Evolutionary conservation across 2,113 vertebrate genomes (phyloP), one percentile per base, ranked within the genome.

Genomic region (Trogon surrucura): DNA sequence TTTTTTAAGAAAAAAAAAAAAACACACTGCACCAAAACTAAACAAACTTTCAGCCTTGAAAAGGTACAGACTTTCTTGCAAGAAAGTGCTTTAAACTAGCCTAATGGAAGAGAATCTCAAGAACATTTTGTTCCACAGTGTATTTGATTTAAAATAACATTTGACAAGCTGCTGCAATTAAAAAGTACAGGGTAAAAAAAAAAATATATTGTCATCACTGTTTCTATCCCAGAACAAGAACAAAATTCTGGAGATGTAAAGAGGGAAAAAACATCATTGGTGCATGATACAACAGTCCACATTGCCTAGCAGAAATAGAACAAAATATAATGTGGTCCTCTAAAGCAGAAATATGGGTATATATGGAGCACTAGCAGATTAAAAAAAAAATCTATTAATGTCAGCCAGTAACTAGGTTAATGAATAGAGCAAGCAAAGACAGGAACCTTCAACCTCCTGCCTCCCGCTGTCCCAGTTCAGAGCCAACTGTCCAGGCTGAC

Each of bases 111-210:
- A 80, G 22, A 93, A 77, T 70, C 41, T 88, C 82, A 62, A 66
- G 75, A 92, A 91, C 69, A 91, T 89, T 90, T 93, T 80, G 71
- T 70, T 85, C 75, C 72, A 82, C 8, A 38, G 27, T 11, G 9
- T 86, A 78, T 77, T 85, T 81, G 50, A 73, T 75, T 93, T 77
- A 85, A 82, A 95, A 85, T 90, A 91, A 73, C 54, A 80, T 66
- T 45, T 72, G 48, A 90, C n/a, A 90, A 83, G 51, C 66, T 73
- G 62, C 82, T 89, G 54, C 48, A 80, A 91, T 61, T 85, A 80
- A 82, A 58, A 85, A 80, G 20, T 69, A 80, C 27, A 70, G 56
- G 36, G 70, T 30, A 53, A 85, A 80, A 60, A 92, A 80, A 77
- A 64, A 50, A 29, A 50, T 15, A 53, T 19, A 71, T 56, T 36